A percentile compares a stretch with the other conserved stretches of the same genome.
phyloP scores from a whole-genome alignment of 2,113 vertebrate genomes.

The Coracopsis vasa region DNA sequence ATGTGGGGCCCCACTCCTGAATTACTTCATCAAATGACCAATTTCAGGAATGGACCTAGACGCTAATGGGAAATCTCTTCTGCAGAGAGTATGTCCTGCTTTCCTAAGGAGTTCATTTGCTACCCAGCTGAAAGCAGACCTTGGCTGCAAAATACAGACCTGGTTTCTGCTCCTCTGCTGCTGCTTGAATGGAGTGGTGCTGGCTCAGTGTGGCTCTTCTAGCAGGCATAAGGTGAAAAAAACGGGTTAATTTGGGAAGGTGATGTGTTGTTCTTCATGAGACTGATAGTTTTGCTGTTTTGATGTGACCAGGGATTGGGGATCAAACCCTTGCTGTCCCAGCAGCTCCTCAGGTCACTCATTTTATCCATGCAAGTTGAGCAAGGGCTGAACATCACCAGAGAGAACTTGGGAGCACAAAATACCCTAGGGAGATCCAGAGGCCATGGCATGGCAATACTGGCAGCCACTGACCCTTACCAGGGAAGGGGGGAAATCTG shows the following conservation, averaged over 20 bases:
- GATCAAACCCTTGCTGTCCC: not conserved
- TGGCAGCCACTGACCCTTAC: fast-evolving
- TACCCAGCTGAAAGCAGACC: not conserved
- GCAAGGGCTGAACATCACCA: not conserved
- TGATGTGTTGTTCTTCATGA: fast-evolving
- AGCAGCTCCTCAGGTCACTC: not conserved
- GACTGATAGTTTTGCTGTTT: not conserved
- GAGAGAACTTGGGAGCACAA: not conserved
- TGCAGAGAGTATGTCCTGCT: not conserved
- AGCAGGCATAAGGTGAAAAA: not conserved
- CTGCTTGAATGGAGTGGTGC: fast-evolving
- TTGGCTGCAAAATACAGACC: fast-evolving
- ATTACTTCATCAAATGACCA: not conserved
- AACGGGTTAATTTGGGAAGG: not conserved
- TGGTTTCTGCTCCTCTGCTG: not conserved
- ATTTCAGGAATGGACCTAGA: not conserved
- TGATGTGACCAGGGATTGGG: not conserved
- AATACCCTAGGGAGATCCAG: not conserved
- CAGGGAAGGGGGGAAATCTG: not conserved
- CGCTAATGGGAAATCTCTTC: not conserved
- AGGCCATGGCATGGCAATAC: fast-evolving
- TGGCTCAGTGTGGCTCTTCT: not conserved
- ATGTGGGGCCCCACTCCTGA: not conserved
- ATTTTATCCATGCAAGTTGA: fast-evolving
- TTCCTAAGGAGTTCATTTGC: not conserved